These are phyloP conservation scores for Drosophila suzukii DNA, from an alignment of 1,140 invertebrate species.

Conservation along the genomic window DNA sequence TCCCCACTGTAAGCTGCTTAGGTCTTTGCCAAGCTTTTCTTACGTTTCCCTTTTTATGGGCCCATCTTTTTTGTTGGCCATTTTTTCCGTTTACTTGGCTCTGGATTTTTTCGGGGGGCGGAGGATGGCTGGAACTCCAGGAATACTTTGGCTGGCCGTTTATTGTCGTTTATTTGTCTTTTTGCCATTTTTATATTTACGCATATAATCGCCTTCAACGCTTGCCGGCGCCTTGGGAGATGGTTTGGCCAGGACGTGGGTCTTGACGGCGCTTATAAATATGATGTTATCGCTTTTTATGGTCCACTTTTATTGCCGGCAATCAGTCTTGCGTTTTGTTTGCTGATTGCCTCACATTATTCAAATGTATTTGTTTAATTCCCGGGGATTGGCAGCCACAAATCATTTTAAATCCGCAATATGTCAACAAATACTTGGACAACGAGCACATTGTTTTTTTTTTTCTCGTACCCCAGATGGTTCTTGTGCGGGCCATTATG, in stretches of 20 bases:
- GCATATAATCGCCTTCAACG: slow-evolving; percentile 83
- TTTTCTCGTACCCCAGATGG: slow-evolving; percentile 10
- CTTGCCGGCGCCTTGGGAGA: slow-evolving; percentile 60
- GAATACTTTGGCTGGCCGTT: slow-evolving; percentile 57
- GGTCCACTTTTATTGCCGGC: slow-evolving; percentile 80
- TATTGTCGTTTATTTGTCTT: slow-evolving; percentile 83
- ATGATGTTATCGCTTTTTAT: slow-evolving; percentile 83
- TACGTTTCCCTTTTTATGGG: slow-evolving; percentile 65
- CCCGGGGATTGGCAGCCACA: slow-evolving; percentile 64
- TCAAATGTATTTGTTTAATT: slow-evolving; percentile 84
- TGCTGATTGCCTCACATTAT: slow-evolving; percentile 80
- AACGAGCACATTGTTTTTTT: slow-evolving; percentile 14
- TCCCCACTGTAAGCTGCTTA: slow-evolving; percentile 53
- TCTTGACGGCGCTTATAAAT: slow-evolving; percentile 67
- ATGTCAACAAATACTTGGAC: slow-evolving; percentile 77
- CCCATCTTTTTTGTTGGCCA: slow-evolving; percentile 65
- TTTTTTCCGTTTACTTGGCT: slow-evolving; percentile 48
- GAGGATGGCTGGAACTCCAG: slow-evolving; percentile 10
- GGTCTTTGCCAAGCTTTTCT: slow-evolving; percentile 33
- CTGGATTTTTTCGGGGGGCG: not conserved
- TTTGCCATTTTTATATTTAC: slow-evolving; percentile 83
- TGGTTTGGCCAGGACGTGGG: slow-evolving; percentile 44
- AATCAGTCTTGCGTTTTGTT: slow-evolving; percentile 82
- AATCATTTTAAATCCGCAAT: slow-evolving; percentile 83
- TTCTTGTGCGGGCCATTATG: slow-evolving; percentile 59